A percentile compares a stretch with the other conserved stretches of the same genome.
Evolutionary conservation across 1,140 invertebrate genomes (phyloP).

Genomic region (Psix sp.): DNA sequence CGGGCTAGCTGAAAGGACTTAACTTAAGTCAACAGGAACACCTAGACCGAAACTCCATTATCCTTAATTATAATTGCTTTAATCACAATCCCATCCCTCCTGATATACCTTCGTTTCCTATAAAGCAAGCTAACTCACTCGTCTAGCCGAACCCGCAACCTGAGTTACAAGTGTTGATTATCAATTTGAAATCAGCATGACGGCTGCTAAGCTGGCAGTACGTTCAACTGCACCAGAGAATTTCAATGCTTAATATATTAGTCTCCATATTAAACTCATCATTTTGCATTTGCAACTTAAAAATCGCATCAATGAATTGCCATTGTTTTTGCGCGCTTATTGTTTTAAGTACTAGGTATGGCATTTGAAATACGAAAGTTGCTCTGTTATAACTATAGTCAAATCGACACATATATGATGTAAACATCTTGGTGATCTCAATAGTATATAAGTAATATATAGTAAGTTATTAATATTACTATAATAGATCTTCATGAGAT

Average conservation of each 20-base stretch:
- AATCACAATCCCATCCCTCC: constrained; percentile 69
- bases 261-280: constrained; percentile 11
- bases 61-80: constrained; percentile 75
- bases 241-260: constrained; percentile 46
- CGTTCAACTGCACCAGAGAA: constrained; percentile 33
- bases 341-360: no score
- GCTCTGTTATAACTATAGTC: no score
- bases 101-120: constrained; percentile 34
- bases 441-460: no score
- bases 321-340: no score
- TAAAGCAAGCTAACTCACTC: constrained; percentile 39
- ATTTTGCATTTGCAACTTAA: not conserved
- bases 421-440: no score
- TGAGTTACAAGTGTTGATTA: constrained; percentile 60
- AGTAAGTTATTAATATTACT: no score
- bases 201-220: constrained; percentile 37
- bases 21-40: constrained; percentile 52
- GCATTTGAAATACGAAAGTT: no score
- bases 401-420: no score
- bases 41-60: constrained; percentile 71
- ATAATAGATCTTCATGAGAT: no score
- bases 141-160: constrained; percentile 39
- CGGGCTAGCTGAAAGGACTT: constrained; percentile 42
- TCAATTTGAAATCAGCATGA: constrained; percentile 66
- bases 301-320: not conserved